Evolutionary conservation across 2,888 invertebrate species (phyloP), one percentile per base, ranked within the genome.

Genomic region (Ischnus inquisitorius): DNA sequence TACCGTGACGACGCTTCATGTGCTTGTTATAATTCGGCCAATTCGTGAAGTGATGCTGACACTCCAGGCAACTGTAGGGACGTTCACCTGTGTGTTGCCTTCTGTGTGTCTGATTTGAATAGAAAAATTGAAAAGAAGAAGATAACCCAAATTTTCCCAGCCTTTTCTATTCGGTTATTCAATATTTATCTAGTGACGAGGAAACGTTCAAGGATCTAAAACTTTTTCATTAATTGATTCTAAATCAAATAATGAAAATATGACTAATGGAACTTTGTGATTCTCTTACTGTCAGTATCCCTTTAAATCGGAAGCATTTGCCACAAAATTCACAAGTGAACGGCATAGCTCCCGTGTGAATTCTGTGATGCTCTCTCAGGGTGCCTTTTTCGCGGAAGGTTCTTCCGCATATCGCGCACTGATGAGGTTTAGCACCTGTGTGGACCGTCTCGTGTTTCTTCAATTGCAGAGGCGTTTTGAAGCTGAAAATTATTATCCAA

Each of bases 1-100:
- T 95, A 46, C 96, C 96, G 85, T 97, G 97, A 39, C 97, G 94
- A 34, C 97, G 93, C 93, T 97, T 97, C 96, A 97, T 97, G 90
- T 97, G 97, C 88, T 97, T 97, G 89, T 97, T 97, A 89, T 97
- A 97, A 93, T 97, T 97, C 0, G 97, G 97, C 97, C 97, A 97
- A 90, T 97, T 97, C 0, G 97, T 97, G 87, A 97, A 97, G 89
- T 97, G 95, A 90, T 95, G 96, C 77, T 96, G 95, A 89, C 97
- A 97, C 85, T 96, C 95, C 46, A 95, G 92, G 88, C 97, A 97
- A 0, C 96, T 95, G 90, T 97, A 97, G 0, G 97, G 97, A 43
- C 96, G 95, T 48, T 96, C 96, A 0, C 94, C 94, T 1, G 94
- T 94, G 87, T 97, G 97, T 87, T 96, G 96, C 14, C 97, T 93